Conservation (phyloP, 2,888 invertebrate species). For the Yponomeuta evonymella region DNA sequence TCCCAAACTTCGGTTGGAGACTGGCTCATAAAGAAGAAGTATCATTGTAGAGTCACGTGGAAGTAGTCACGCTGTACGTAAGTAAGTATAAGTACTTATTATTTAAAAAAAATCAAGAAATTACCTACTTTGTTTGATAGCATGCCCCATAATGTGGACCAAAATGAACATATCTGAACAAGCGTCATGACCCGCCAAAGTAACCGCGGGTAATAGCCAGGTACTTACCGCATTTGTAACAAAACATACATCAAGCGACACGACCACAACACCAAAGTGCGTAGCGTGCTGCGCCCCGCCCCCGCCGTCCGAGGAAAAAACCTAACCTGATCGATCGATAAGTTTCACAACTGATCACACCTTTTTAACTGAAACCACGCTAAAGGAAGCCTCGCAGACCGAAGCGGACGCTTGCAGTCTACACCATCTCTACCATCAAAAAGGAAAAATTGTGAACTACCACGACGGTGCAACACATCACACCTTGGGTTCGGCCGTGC, state of each 20-base stretch:
- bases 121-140: too few relatives aligned
- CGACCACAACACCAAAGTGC: constrained; percentile 29
- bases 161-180: too few relatives aligned
- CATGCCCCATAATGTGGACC: too few relatives aligned
- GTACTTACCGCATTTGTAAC: not conserved
- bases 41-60: too few relatives aligned
- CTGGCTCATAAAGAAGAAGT: too few relatives aligned
- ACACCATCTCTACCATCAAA: not conserved
- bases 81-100: too few relatives aligned
- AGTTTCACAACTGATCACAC: constrained; percentile 40
- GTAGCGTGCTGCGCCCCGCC: constrained; percentile 38
- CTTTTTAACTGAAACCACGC: not conserved
- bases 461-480: not conserved
- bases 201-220: not conserved
- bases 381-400: not conserved
- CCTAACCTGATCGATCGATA: constrained; percentile 69
- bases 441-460: not conserved
- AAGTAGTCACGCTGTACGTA: too few relatives aligned
- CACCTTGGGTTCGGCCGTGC: not conserved
- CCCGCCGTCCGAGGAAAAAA: constrained; percentile 48
- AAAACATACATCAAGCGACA: constrained; percentile 14
- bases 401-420: not conserved
- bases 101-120: too few relatives aligned
- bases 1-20: too few relatives aligned
- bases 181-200: too few relatives aligned